These are phyloP conservation scores for Bruchidius siliquastri DNA, from an alignment of 2,888 invertebrate species.

Conservation along the genomic window DNA sequence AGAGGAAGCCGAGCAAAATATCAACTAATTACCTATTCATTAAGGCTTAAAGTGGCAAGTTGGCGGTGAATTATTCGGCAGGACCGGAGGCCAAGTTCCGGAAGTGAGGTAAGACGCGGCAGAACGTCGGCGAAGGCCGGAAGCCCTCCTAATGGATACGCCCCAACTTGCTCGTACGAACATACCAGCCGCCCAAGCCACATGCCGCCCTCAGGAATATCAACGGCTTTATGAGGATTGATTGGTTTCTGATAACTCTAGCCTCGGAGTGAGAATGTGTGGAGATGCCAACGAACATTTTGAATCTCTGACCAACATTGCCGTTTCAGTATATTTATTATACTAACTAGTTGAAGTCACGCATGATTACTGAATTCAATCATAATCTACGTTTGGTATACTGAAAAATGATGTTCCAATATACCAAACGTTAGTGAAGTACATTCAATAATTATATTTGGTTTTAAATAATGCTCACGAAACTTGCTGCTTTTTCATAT, in stretches of 20 bases:
- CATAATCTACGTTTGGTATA: no score
- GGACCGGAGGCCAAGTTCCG: slow-evolving; percentile 44
- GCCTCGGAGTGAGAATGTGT: not conserved
- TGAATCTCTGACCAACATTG: no score
- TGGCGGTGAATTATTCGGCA: slow-evolving; percentile 48
- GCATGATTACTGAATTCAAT: no score
- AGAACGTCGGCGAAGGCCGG: slow-evolving; percentile 30
- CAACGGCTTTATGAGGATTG: slow-evolving; percentile 43
- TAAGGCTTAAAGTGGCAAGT: slow-evolving; percentile 51
- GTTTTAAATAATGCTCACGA: no score
- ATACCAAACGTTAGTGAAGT: no score
- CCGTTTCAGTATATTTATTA: no score
- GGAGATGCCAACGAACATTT: no score
- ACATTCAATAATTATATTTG: no score
- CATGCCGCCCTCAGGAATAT: not conserved
- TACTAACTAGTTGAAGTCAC: no score
- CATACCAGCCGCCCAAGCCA: not conserved
- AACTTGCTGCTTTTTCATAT: no score
- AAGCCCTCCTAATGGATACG: slow-evolving; percentile 43
- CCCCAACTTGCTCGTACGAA: slow-evolving; percentile 21
- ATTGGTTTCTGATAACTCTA: slow-evolving; percentile 34
- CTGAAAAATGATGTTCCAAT: no score
- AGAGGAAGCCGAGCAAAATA: slow-evolving; percentile 46
- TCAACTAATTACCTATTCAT: slow-evolving; percentile 52
- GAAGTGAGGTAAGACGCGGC: slow-evolving; percentile 48